Percentiles rank a stretch among this genome's conserved stretches.
These are phyloP conservation scores for Caenorhabditis drosophilae DNA, from an alignment of 2,888 invertebrate species.

Conservation along the genomic window DNA sequence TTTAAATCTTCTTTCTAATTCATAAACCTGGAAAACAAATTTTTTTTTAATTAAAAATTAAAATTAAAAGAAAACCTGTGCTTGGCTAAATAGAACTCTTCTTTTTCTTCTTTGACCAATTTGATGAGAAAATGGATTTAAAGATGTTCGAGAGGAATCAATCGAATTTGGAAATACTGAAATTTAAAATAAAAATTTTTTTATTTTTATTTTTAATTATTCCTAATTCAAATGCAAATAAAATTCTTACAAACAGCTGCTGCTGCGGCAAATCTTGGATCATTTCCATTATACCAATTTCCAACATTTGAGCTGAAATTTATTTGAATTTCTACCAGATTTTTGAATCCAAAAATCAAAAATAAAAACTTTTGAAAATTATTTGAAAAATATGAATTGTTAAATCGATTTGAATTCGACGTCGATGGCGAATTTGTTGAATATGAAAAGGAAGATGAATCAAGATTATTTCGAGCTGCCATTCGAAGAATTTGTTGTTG, in stretches of 20 bases:
- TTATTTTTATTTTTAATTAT: neutral
- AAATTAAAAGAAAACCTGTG: slow-evolving; percentile 34
- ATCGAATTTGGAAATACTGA: slow-evolving; percentile 44
- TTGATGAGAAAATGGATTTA: slow-evolving; percentile 1
- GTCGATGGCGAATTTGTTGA: neutral
- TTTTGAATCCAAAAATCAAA: neutral
- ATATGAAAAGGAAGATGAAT: neutral
- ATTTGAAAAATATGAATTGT: neutral
- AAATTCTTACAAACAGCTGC: slow-evolving; percentile 32
- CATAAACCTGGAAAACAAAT: slow-evolving; percentile 33
- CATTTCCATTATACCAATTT: slow-evolving; percentile 48
- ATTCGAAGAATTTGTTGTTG: slow-evolving; percentile 56
- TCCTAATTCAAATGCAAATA: neutral
- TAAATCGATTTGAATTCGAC: neutral
- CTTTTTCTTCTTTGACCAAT: slow-evolving; percentile 52
- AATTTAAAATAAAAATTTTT: slow-evolving; percentile 2
- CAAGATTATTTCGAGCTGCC: slow-evolving; percentile 28
- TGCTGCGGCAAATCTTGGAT: slow-evolving; percentile 32
- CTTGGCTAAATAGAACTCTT: slow-evolving; percentile 55
- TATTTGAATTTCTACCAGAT: slow-evolving; percentile 19
- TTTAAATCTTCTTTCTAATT: slow-evolving; percentile 83
- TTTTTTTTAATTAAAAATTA: neutral
- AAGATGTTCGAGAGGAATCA: slow-evolving; percentile 31
- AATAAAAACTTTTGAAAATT: too few relatives aligned
- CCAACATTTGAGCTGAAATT: slow-evolving; percentile 19